phyloP scores from a whole-genome alignment of 2,888 invertebrate species.

The Limnephilus lunatus region DNA sequence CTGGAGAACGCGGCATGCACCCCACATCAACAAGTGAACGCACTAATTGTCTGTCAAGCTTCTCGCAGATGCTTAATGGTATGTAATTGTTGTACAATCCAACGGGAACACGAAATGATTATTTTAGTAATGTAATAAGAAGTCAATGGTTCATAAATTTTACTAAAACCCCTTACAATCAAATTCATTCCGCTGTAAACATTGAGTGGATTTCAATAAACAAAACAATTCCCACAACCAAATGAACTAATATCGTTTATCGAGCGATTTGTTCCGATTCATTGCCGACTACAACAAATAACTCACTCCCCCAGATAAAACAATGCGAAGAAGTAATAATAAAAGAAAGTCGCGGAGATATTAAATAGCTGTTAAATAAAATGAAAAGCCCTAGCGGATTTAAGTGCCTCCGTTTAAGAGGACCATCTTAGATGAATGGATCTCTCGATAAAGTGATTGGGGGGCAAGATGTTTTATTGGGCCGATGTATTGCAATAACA shows the following conservation, averaged over 20 bases:
- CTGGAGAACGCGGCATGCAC: background rate
- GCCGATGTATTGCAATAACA: constrained; percentile 51
- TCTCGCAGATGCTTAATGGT: background rate
- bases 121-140: background rate
- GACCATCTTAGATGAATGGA: constrained; percentile 20
- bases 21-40: too few relatives aligned
- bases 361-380: constrained; percentile 47
- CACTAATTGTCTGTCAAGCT: background rate
- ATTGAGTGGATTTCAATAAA: background rate
- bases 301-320: background rate
- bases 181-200: background rate
- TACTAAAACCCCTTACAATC: background rate
- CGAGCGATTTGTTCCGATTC: background rate
- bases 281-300: background rate
- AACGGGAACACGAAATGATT: background rate
- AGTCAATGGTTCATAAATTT: background rate
- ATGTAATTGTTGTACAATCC: background rate
- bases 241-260: background rate
- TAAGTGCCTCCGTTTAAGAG: constrained; percentile 24
- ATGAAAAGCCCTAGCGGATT: constrained; percentile 36
- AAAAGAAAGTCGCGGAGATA: background rate
- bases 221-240: background rate
- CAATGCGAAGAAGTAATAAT: background rate
- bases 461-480: constrained; percentile 52
- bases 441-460: constrained; percentile 31